Base-by-base conservation (phyloP, 2,113 vertebrate genomes). In the human (Homo sapiens) region DNA sequence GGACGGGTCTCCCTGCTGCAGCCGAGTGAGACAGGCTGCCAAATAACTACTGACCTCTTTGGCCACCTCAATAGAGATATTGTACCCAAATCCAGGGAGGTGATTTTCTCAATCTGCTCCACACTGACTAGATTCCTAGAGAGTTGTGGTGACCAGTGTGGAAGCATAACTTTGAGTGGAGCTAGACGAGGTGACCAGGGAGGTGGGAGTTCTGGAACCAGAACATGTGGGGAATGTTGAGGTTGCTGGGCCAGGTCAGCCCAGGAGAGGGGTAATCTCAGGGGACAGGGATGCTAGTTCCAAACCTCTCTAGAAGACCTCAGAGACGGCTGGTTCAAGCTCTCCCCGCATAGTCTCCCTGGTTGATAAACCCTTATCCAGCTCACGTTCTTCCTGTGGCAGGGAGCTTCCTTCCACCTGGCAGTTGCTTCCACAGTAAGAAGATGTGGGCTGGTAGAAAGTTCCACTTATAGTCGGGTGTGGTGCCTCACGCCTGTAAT, bases 61-160 rank as follows among this genome's bases (percentile, higher is more conserved):
- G 93, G n/a, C 30, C 93, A 94, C 66, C 90, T 94, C 84, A 66
- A 2, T 52, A 92, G 80, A 93, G 94, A 85, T 55, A 38, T 5
- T 76, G 70, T 88, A 50, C 64, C 61, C 35, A 55, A 93, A 84
- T 90, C 22, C 80, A 85, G 45, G 95, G 80, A 97, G 94, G 45
- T 87, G 89, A 22, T 80, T 93, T 89, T 79, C 92, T 92, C 83
- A 66, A 13, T 40, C 80, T 89, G 55, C 3, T 85, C 52, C 43
- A 14, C 18, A 61, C 30, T 27, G 23, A 59, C 40, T 59, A n/a
- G 40, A 96, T 96, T 89, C 32, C 72, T 94, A 89, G 40, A 84
- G 50, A 72, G 43, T 68, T 64, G 55, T 75, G 64, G 20, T 45
- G 48, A 87, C 48, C 48, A 25, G 7, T 16, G 12, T 82, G 73